Conservation (phyloP, 2,113 vertebrate species). For the Acinonyx jubatus region DNA sequence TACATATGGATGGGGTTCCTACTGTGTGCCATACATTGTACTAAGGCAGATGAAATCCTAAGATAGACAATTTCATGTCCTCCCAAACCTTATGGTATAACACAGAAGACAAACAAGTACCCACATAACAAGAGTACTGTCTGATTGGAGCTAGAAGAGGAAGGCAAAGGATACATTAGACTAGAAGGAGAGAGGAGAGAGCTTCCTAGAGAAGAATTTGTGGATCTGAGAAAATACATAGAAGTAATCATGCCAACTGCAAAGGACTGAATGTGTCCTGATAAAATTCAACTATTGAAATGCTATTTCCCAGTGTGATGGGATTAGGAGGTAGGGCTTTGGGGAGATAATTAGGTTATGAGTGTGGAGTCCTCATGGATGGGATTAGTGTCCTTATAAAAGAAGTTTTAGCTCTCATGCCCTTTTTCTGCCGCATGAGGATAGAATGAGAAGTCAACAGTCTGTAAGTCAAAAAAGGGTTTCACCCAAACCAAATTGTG, state of each 20-base stretch:
- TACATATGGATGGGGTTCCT: neutral
- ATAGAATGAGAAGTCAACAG: neutral
- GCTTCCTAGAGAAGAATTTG: neutral
- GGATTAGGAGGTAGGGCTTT: neutral
- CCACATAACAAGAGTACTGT: neutral
- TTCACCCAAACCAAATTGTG: neutral
- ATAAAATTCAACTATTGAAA: neutral
- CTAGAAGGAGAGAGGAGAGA: neutral
- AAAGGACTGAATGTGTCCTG: neutral
- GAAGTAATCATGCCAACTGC: neutral
- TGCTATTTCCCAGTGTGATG: neutral
- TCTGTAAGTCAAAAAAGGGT: too few species aligned
- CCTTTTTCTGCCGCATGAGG: neutral
- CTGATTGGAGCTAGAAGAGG: neutral
- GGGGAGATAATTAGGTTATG: neutral
- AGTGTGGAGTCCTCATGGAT: neutral
- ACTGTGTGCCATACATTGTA: neutral
- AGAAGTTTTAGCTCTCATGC: neutral
- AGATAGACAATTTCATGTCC: neutral
- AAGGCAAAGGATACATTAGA: neutral
- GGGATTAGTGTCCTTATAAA: neutral
- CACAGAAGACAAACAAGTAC: neutral
- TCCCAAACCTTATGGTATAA: neutral
- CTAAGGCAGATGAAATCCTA: neutral
- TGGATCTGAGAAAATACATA: neutral